A percentile compares a stretch with the other conserved stretches of the same genome.
Conservation (phyloP, 2,888 invertebrate species). For the Automeris io region DNA sequence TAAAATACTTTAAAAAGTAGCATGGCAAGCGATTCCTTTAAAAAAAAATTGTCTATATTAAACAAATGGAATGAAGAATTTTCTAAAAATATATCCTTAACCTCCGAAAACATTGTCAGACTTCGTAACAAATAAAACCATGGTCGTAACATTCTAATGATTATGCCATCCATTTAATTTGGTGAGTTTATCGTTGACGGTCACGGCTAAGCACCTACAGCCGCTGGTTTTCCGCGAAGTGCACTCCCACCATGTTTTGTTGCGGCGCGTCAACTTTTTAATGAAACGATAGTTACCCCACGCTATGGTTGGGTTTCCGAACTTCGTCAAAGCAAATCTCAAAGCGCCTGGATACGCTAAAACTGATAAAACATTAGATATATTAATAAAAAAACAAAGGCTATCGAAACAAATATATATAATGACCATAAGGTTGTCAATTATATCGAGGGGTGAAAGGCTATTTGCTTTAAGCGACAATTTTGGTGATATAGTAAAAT, state of each 20-base stretch:
- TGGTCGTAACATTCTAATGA: slow-evolving; percentile 21
- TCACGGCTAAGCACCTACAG: slow-evolving; percentile 56
- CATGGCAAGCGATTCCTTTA: not conserved
- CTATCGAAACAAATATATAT: no score
- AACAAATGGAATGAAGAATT: not conserved
- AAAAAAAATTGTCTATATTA: not conserved
- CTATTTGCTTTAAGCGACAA: no score
- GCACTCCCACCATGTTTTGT: slow-evolving; percentile 67
- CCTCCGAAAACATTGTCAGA: not conserved
- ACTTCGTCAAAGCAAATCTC: slow-evolving; percentile 48
- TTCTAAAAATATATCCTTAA: not conserved
- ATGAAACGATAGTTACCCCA: slow-evolving; percentile 64
- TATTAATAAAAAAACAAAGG: no score
- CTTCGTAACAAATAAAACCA: not conserved
- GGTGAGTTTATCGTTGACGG: slow-evolving; percentile 46
- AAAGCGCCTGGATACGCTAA: slow-evolving; percentile 19
- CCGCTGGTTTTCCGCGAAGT: slow-evolving; percentile 44
- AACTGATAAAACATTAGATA: not conserved
- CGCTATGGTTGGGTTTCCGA: slow-evolving; percentile 53
- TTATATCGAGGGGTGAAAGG: no score
- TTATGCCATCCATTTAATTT: slow-evolving; percentile 63
- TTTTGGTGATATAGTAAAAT: no score
- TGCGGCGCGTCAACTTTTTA: slow-evolving; percentile 47
- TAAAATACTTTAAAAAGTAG: not conserved
- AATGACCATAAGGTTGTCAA: no score